phyloP scores from a whole-genome alignment of 2,797 vertebrate species.

The Okamejei kenojei region DNA sequence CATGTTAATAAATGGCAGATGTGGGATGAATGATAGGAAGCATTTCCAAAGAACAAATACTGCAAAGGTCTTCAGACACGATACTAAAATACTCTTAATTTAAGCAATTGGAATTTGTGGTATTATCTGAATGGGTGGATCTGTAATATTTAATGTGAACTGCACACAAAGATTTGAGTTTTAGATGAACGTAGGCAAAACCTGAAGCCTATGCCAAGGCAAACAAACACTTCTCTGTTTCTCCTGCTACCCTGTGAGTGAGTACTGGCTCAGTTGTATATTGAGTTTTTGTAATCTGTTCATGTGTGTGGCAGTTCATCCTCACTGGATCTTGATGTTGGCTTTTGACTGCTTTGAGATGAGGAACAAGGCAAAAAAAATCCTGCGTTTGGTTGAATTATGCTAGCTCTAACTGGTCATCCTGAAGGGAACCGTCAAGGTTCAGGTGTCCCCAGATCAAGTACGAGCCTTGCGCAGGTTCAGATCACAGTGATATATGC shows the following conservation, averaged over 20 bases:
- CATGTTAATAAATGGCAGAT: not conserved
- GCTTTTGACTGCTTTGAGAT: not conserved
- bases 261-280: not conserved
- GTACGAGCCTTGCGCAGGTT: no score
- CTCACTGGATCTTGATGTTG: not conserved
- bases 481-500: no score
- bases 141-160: not conserved
- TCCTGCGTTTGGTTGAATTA: not conserved
- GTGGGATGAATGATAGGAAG: not conserved
- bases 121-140: not conserved
- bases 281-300: not conserved
- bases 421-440: no score
- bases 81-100: not conserved
- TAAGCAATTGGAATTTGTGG: not conserved
- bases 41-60: not conserved
- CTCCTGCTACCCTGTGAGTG: not conserved
- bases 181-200: not conserved
- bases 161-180: not conserved
- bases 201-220: not conserved
- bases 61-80: not conserved
- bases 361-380: not conserved
- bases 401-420: no score
- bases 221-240: not conserved
- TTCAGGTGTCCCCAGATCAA: no score
- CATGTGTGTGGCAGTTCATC: not conserved